Evolutionary conservation across 1,140 invertebrate species (phyloP), one percentile per base, ranked within the genome.

Genomic region (Ceratina australensis): DNA sequence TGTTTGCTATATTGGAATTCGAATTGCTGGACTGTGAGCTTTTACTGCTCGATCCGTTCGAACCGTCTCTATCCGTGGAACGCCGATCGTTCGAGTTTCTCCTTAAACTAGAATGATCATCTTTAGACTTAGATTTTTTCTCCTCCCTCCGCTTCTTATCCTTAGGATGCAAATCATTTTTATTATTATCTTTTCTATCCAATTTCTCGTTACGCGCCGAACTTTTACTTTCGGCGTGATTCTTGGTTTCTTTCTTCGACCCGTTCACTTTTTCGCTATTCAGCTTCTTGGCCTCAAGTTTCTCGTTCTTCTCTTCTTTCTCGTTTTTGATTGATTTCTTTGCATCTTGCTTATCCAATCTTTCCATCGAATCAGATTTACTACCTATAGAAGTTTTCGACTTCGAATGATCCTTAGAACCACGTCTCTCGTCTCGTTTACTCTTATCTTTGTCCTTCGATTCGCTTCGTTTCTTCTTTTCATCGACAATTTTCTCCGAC

Each of bases 361-460:
- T 86, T n/a, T 81, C 81, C 4, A 64, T 60, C 3, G 79, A 64
- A 24, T 86, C 85, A 16, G 72, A 54, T 52, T 82, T 87, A 24
- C 47, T 78, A 56, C 28, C 64, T 8, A 67, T 18, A 26, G 84
- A 49, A 52, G 76, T 82, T 73, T 86, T 87, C 65, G 80, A 81
- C 47, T 88, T 86, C 13, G 42, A 15, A n/a, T 73, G 80, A 28
- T 91, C 87, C 72, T 88, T 91, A 2, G 87, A 90, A 28, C 80
- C 80, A 60, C 78, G 78, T 66, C 60, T 85, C 10, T 84, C 82
- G 52, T 86, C 87, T 2, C 80, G 75, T 78, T 91, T 93, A 33
- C 90, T 91, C 84, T 90, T 93, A 72, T 93, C 93, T n/a, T 90
- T 93, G 64, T 93, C 93, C 33, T 90, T 91, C 13, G 86, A 81